Evolutionary conservation across 2,888 invertebrate genomes (phyloP).

Genomic region (Dermolepida albohirtum): DNA sequence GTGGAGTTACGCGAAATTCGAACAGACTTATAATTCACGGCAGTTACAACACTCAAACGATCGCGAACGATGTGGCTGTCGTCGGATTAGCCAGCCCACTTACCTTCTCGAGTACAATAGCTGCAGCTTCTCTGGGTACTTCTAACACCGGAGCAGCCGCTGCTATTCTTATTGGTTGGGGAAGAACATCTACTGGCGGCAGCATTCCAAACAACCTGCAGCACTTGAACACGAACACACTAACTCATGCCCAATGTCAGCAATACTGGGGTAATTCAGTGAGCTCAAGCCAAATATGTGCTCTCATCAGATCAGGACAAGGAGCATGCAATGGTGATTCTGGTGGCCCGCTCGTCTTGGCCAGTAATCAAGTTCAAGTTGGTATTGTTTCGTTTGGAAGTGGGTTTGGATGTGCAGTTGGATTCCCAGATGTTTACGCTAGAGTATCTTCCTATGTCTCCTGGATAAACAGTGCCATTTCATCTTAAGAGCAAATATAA

Average conservation of each 20-base stretch:
- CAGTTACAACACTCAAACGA: constrained; percentile 58
- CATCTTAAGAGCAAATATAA: constrained; percentile 1
- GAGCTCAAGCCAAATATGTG: constrained; percentile 69
- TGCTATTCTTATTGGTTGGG: constrained; percentile 46
- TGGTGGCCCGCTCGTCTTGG: constrained; percentile 68
- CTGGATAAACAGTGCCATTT: constrained; percentile 61
- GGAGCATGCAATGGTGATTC: constrained; percentile 71
- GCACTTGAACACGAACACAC: constrained; percentile 66
- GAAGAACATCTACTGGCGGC: constrained; percentile 67
- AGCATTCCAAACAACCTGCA: constrained; percentile 68
- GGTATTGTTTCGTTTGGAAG: constrained; percentile 69
- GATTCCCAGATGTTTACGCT: constrained; percentile 69
- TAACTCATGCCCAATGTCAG: constrained; percentile 67
- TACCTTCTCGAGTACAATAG: constrained; percentile 43
- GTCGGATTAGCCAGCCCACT: constrained; percentile 45
- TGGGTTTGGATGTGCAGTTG: constrained; percentile 67
- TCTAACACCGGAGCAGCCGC: constrained; percentile 39
- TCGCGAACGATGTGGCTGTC: constrained; percentile 49
- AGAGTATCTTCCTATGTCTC: constrained; percentile 65
- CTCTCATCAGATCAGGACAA: constrained; percentile 70
- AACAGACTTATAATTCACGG: constrained; percentile 64
- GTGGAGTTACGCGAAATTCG: constrained; percentile 64
- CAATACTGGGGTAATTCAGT: constrained; percentile 65
- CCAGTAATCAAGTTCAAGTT: constrained; percentile 57
- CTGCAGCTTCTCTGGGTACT: constrained; percentile 40